phyloP scores from a whole-genome alignment of 2,797 vertebrate genomes.

The Loris lydekkerianus region DNA sequence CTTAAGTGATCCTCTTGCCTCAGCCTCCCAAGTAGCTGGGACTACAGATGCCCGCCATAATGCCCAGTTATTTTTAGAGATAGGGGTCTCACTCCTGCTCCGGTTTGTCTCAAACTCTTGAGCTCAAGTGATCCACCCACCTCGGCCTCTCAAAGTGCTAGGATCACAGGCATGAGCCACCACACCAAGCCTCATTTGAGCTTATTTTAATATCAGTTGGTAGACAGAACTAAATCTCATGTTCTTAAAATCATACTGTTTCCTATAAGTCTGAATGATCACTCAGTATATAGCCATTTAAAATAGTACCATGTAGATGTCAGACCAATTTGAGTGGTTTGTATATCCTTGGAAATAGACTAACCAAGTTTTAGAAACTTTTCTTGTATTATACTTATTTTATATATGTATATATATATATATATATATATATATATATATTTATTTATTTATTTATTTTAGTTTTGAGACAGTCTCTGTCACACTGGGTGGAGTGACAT shows the following conservation, averaged over 20 bases:
- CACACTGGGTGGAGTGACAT: no score
- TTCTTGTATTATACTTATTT: not conserved
- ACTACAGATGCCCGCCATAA: no score
- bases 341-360: not conserved
- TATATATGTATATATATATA: not conserved
- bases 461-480: no score
- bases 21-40: no score
- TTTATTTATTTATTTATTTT: not conserved
- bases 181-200: no score
- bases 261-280: not conserved
- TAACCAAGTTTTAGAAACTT: not conserved
- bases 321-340: not conserved
- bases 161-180: no score
- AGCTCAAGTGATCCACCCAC: no score
- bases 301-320: not conserved
- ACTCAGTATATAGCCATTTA: not conserved
- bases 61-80: no score
- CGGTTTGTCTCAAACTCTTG: no score
- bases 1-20: no score
- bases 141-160: no score
- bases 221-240: not conserved
- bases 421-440: not conserved
- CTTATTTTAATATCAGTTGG: not conserved
- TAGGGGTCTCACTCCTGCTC: no score
- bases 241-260: conserved; percentile 20